Percentiles rank a stretch among this genome's conserved stretches.
phyloP scores from a whole-genome alignment of 2,797 vertebrate genomes.

The Arrhamphus sclerolepis region DNA sequence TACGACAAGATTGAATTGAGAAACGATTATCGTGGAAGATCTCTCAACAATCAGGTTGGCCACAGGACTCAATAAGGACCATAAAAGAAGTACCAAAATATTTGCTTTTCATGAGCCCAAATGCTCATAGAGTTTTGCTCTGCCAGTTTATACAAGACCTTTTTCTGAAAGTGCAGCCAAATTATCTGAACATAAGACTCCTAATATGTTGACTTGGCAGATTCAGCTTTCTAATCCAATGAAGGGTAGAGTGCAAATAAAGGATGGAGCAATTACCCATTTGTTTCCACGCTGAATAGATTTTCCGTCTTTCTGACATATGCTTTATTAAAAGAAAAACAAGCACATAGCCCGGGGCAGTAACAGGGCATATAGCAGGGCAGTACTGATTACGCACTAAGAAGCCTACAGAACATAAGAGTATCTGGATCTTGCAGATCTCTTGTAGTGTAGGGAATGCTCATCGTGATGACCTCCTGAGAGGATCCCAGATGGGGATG shows the following conservation, averaged over 20 bases:
- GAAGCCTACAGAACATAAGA: slow-evolving; percentile 28
- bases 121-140: slow-evolving; percentile 11
- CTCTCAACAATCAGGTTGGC: slow-evolving; percentile 23
- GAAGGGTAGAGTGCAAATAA: slow-evolving; percentile 18
- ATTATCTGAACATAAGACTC: slow-evolving; percentile 6
- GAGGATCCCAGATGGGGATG: slow-evolving; percentile 69
- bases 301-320: slow-evolving; percentile 41
- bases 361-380: slow-evolving; percentile 29
- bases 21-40: slow-evolving; percentile 30
- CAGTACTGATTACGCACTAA: slow-evolving; percentile 36
- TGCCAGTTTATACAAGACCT: slow-evolving; percentile 9
- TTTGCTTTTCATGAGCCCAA: slow-evolving; percentile 25
- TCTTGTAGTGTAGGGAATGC: slow-evolving; percentile 38
- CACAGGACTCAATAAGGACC: slow-evolving; percentile 4
- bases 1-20: slow-evolving; percentile 33
- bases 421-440: slow-evolving; percentile 40
- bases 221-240: slow-evolving; percentile 25
- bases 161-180: slow-evolving; percentile 8
- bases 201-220: slow-evolving; percentile 28
- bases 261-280: slow-evolving; percentile 1
- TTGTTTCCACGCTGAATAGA: slow-evolving; percentile 13
- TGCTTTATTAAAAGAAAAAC: slow-evolving; percentile 31
- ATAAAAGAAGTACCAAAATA: slow-evolving; percentile 23
- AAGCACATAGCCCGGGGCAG: slow-evolving; percentile 26
- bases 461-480: slow-evolving; percentile 55